Evolutionary conservation across 2,113 vertebrate species (phyloP).

Genomic region (Zosterops pallidus): DNA sequence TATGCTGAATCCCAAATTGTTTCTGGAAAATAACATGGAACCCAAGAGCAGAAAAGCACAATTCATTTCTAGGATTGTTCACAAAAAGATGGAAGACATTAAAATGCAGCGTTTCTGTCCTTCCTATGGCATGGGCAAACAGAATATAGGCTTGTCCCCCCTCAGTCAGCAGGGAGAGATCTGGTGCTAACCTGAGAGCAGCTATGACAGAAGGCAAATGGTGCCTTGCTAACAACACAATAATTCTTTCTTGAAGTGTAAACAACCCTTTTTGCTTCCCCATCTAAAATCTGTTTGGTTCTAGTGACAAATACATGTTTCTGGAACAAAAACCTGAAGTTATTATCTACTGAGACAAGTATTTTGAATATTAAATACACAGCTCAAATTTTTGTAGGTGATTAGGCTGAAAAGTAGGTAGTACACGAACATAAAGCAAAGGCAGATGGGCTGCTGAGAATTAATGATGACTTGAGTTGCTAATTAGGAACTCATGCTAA

Average conservation of each 20-base stretch:
- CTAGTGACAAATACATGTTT: not conserved
- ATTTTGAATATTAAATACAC: not conserved
- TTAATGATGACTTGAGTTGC: not conserved
- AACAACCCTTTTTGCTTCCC: not conserved
- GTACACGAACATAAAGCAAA: not conserved
- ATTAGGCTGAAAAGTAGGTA: not conserved
- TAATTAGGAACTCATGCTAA: slow-evolving; percentile 34
- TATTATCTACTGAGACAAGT: not conserved
- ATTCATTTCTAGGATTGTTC: not conserved
- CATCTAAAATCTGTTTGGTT: not conserved
- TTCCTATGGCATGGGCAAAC: not conserved
- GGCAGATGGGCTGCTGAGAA: not conserved
- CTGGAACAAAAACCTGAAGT: not conserved
- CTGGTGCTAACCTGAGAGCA: not conserved
- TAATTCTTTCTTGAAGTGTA: not conserved
- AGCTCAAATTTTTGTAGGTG: not conserved
- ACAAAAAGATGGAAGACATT: not conserved
- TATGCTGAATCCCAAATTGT: not conserved
- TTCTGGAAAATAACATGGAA: not conserved
- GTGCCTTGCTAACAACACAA: not conserved
- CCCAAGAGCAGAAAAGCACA: not conserved
- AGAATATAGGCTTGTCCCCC: not conserved
- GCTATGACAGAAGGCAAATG: not conserved
- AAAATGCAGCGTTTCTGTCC: not conserved
- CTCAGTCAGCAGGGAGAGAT: not conserved